Evolutionary conservation across 2,797 vertebrate genomes (phyloP), one percentile per base, ranked within the genome.

Genomic region (Anguilla pacifica): DNA sequence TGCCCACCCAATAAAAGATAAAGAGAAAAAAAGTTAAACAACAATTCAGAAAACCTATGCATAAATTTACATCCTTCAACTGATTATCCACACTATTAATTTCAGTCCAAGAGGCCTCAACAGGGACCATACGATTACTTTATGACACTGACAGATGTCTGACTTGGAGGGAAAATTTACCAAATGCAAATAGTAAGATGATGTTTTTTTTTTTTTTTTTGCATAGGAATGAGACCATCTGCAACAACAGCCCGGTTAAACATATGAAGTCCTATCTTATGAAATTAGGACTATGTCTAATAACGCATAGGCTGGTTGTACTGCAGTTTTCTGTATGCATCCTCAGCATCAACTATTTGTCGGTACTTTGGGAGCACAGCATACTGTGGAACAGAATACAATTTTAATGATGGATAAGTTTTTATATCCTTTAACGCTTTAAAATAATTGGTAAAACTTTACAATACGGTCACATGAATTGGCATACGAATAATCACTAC

Each of bases 161-260:
- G 90, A 95, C 93, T 94, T 96, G 94, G 95, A 95, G 89, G 89
- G 91, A 93, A 94, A 95, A 96, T 94, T 95, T 93, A 94, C 94
- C 93, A 89, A 93, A 95, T 96, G 94, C 93, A 94, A 95, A 95
- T 94, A 92, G 94, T 93, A 94, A 92, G 92, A 93, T 91, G 51
- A 88, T 92, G 51, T 81, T 94, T 96, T 92, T 93, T 13, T 53
- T 93, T 53, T 93, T 96, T 92, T 93, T 13, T 53, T 93, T 95
- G 95, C 93, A 96, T 95, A 95, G 91, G 91, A 96, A 96, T 96
- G 92, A 96, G 94, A 90, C 91, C 92, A 94, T 94, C 93, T 95
- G 92, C 92, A 95, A 91, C 92, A 84, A 92, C 91, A 91, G 89
- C 90, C 91, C 92, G 93, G 88, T 72, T 90, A 92, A 94, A 92